phyloP scores from a whole-genome alignment of 2,797 vertebrate species.

The Takifugu ocellatus region DNA sequence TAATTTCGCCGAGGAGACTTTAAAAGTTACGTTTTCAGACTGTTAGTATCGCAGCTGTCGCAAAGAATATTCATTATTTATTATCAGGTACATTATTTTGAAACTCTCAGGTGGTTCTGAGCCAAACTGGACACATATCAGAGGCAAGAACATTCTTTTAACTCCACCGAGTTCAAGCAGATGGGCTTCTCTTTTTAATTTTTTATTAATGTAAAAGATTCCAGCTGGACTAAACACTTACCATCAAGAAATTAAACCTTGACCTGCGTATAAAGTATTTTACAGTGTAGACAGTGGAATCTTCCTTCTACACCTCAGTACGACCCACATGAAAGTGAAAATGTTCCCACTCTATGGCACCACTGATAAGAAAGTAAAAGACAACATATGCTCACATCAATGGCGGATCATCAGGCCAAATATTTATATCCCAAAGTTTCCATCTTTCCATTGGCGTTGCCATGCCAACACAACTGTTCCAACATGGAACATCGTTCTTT shows the following conservation, averaged over 20 bases:
- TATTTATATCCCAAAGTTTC: too few relatives aligned
- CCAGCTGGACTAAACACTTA: conserved; percentile 20
- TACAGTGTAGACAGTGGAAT: too few relatives aligned
- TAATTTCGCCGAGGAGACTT: conserved; percentile 8
- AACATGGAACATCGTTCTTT: too few relatives aligned
- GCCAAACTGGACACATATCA: conserved; percentile 14
- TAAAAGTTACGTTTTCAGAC: conserved; percentile 1
- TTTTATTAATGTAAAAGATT: too few relatives aligned
- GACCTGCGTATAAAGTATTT: too few relatives aligned
- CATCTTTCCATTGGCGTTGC: too few relatives aligned
- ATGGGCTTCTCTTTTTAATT: too few relatives aligned
- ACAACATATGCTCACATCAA: conserved; percentile 64
- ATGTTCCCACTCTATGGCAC: conserved; percentile 38
- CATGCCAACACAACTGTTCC: too few relatives aligned
- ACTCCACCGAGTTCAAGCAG: conserved; percentile 3
- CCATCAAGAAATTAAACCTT: conserved; percentile 25
- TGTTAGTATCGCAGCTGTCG: conserved; percentile 19
- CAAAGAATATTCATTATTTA: too few relatives aligned
- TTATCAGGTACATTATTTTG: too few relatives aligned
- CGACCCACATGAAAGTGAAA: conserved; percentile 50
- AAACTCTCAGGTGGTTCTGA: too few relatives aligned
- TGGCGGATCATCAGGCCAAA: conserved; percentile 43
- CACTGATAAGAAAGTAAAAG: conserved; percentile 49
- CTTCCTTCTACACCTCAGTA: not conserved
- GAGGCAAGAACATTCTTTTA: conserved; percentile 5